These are phyloP conservation scores for Acanthopagrus latus DNA, from an alignment of 2,797 vertebrate species.

Conservation along the genomic window DNA sequence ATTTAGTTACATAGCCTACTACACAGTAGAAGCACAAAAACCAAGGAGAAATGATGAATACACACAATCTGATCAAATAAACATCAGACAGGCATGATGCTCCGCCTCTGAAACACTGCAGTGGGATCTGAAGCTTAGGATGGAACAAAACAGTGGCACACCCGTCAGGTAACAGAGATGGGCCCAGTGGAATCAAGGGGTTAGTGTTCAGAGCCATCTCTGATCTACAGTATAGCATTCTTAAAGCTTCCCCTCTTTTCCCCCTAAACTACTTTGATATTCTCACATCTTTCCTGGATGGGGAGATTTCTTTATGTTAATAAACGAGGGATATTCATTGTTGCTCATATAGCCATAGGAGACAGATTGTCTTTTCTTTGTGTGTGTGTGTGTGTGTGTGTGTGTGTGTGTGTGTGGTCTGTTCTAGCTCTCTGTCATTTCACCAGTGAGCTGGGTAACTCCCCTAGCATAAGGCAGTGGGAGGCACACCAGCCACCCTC, in stretches of 20 bases:
- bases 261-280: slow-evolving; percentile 16
- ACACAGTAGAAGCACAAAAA: no score
- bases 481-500: slow-evolving; percentile 65
- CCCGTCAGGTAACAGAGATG: no score
- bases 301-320: slow-evolving; percentile 57
- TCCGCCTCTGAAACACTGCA: no score
- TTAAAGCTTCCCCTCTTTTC: slow-evolving; percentile 2
- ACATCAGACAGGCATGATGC: no score
- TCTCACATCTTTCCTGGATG: slow-evolving; percentile 27
- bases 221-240: slow-evolving; percentile 13
- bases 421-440: slow-evolving; percentile 53
- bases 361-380: slow-evolving; percentile 16
- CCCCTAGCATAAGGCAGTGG: slow-evolving; percentile 69
- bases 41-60: no score
- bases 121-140: no score
- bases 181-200: no score
- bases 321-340: slow-evolving; percentile 54
- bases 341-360: slow-evolving; percentile 38
- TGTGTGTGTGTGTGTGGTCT: slow-evolving; percentile 26
- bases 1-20: no score
- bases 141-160: no score
- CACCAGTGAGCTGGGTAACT: slow-evolving; percentile 52
- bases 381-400: slow-evolving; percentile 19
- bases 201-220: not conserved
- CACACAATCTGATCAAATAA: no score